Percentiles rank a stretch among this genome's conserved stretches.
Evolutionary conservation across 1,140 invertebrate species (phyloP).

Genomic region (Bathynomus jamesi): DNA sequence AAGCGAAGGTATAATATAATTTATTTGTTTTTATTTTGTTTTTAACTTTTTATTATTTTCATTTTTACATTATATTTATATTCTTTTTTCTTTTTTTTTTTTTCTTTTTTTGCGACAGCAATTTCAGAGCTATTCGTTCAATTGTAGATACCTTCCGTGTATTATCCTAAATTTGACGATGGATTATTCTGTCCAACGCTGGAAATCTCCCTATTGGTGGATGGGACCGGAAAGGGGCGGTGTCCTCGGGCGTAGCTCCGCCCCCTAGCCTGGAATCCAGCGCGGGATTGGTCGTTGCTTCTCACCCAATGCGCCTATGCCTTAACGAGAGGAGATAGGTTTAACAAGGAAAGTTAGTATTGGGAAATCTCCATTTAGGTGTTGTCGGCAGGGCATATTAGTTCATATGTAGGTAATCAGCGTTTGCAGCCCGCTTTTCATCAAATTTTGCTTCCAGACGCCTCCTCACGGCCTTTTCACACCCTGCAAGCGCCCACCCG

Average conservation of each 20-base stretch:
- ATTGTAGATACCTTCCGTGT: background rate
- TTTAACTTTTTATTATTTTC: background rate
- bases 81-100: background rate
- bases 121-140: background rate
- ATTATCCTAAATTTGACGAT: background rate
- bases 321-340: conserved; percentile 38
- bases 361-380: conserved; percentile 38
- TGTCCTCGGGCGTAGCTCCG: background rate
- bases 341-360: conserved; percentile 38
- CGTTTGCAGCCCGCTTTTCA: conserved; percentile 25
- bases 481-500: background rate
- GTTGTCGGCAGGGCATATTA: conserved; percentile 36
- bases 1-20: too few relatives aligned
- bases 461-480: background rate
- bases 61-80: background rate
- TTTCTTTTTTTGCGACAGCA: background rate
- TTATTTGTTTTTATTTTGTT: background rate
- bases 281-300: conserved; percentile 15
- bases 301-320: conserved; percentile 19
- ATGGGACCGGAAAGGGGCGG: background rate
- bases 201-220: background rate
- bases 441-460: conserved; percentile 25
- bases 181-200: background rate
- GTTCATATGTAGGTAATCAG: conserved; percentile 36
- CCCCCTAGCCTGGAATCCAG: background rate